Evolutionary conservation across 2,113 vertebrate genomes (phyloP).

Genomic region (Apus apus): DNA sequence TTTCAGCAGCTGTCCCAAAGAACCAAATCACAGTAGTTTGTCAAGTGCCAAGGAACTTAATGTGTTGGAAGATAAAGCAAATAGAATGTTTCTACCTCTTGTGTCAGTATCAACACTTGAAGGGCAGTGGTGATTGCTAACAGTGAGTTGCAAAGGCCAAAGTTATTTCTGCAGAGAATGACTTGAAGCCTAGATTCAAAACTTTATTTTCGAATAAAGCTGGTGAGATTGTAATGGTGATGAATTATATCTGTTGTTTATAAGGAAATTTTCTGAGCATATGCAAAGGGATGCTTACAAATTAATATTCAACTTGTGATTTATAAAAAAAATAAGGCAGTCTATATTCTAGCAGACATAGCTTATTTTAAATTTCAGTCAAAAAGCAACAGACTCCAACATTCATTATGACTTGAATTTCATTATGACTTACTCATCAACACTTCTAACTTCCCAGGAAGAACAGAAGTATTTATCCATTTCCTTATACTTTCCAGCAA

Average conservation of each 20-base stretch:
- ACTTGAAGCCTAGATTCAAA: neutral
- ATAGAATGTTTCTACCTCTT: neutral
- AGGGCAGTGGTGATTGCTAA: neutral
- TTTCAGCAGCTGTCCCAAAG: neutral
- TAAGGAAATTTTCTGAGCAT: neutral
- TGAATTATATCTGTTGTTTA: neutral
- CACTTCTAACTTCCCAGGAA: neutral
- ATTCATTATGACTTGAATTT: neutral
- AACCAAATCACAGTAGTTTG: neutral
- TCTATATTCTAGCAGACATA: neutral
- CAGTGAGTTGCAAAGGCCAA: neutral
- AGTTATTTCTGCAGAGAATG: neutral
- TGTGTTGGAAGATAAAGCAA: neutral
- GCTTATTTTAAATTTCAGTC: slow-evolving; percentile 2
- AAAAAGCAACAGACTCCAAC: neutral
- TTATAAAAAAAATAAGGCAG: neutral
- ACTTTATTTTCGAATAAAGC: neutral
- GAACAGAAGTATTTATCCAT: neutral
- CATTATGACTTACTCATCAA: neutral
- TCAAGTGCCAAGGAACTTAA: neutral
- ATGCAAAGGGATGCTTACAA: neutral
- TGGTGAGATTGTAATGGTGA: neutral
- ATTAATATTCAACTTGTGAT: neutral
- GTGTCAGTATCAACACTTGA: neutral
- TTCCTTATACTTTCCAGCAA: neutral